Evolutionary conservation across 1,140 invertebrate genomes (phyloP).

Genomic region (Frieseomelitta varia): DNA sequence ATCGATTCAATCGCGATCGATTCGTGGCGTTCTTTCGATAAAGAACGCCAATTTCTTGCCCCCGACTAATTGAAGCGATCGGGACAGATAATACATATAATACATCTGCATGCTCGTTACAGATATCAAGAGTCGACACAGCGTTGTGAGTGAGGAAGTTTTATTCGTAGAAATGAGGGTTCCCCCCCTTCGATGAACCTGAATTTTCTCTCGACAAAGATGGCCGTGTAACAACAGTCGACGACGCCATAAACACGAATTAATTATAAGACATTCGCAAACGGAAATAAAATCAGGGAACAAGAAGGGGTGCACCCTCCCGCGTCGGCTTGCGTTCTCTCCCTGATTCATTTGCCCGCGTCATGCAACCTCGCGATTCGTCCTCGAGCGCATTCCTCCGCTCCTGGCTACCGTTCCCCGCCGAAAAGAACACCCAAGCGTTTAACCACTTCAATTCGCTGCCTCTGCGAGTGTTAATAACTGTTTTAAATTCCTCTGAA

Average conservation of each 20-base stretch:
- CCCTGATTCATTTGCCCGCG: slow-evolving; percentile 35
- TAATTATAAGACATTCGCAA: slow-evolving; percentile 48
- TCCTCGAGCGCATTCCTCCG: slow-evolving; percentile 1
- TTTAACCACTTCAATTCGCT: slow-evolving; percentile 1
- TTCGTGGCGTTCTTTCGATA: neutral
- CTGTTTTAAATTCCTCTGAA: neutral
- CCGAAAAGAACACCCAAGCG: slow-evolving; percentile 26
- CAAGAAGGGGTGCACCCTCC: slow-evolving; percentile 14
- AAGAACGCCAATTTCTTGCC: neutral
- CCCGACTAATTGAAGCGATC: neutral
- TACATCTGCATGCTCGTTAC: neutral
- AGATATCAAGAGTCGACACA: neutral
- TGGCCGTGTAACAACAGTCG: slow-evolving; percentile 9
- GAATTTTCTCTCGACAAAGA: neutral
- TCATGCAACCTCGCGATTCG: slow-evolving; percentile 43
- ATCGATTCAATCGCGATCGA: neutral
- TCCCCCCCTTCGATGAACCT: neutral
- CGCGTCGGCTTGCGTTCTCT: neutral
- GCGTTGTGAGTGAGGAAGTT: too few relatives aligned
- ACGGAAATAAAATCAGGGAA: slow-evolving; percentile 41
- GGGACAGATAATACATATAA: neutral
- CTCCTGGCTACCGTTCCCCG: slow-evolving; percentile 1
- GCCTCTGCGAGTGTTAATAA: neutral
- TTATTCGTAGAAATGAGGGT: neutral
- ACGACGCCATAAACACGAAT: slow-evolving; percentile 25